These are phyloP conservation scores for Acrocera orbiculus DNA, from an alignment of 2,888 invertebrate genomes.

Conservation along the genomic window DNA sequence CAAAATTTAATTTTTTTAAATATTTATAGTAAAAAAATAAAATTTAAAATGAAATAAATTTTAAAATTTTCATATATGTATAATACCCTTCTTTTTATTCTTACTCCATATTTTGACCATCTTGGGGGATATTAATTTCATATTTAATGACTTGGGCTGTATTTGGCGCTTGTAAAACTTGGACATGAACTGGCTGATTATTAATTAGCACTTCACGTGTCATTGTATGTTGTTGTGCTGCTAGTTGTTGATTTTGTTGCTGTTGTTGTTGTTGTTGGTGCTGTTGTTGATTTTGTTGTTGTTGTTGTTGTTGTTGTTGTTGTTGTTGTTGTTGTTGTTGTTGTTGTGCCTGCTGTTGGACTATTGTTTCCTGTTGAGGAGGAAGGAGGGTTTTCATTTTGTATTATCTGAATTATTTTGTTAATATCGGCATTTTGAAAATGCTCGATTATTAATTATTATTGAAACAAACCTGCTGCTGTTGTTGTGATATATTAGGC, in stretches of 20 bases:
- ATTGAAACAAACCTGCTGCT: slow-evolving; percentile 22
- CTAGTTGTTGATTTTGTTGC: slow-evolving; percentile 14
- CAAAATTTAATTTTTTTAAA: no score
- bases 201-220: slow-evolving; percentile 31
- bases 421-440: slow-evolving; percentile 1
- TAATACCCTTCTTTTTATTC: no score
- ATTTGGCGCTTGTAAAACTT: slow-evolving; percentile 24
- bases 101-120: slow-evolving; percentile 19
- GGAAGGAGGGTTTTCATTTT: slow-evolving; percentile 15
- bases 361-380: slow-evolving; percentile 13
- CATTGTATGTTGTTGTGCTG: slow-evolving; percentile 20
- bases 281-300: slow-evolving; percentile 29
- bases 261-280: slow-evolving; percentile 23
- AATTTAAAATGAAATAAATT: no score
- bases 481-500: slow-evolving; percentile 27
- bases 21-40: no score
- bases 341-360: slow-evolving; percentile 20
- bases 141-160: slow-evolving; percentile 37
- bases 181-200: slow-evolving; percentile 30
- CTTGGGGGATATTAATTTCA: slow-evolving; percentile 37
- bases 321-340: slow-evolving; percentile 24
- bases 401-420: slow-evolving; percentile 17
- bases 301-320: slow-evolving; percentile 23
- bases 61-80: no score
- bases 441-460: neutral